Percentiles rank a stretch among this genome's conserved stretches.
These are phyloP conservation scores for Amphimallon solstitiale DNA, from an alignment of 2,888 invertebrate genomes.

Conservation along the genomic window DNA sequence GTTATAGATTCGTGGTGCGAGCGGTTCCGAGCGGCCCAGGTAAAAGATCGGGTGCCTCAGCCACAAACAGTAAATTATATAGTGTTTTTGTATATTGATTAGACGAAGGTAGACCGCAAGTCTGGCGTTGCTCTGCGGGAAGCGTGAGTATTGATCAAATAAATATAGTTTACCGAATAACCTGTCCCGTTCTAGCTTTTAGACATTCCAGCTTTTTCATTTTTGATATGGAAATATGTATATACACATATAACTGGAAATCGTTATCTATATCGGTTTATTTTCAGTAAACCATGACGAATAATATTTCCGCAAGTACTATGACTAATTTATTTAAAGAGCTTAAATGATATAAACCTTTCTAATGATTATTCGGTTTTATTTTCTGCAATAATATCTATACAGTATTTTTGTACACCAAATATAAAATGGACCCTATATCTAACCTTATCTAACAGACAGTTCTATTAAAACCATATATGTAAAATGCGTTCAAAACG, in stretches of 20 bases:
- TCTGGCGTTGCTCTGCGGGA: slow-evolving; percentile 61
- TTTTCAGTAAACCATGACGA: slow-evolving; percentile 1
- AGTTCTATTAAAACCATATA: too few relatives aligned
- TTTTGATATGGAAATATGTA: too few relatives aligned
- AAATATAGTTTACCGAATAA: slow-evolving; percentile 58
- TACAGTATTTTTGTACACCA: too few relatives aligned
- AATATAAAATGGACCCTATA: too few relatives aligned
- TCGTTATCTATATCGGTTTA: slow-evolving; percentile 1
- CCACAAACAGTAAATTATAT: slow-evolving; percentile 59
- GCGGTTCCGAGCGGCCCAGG: slow-evolving; percentile 47
- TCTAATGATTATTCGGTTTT: too few relatives aligned
- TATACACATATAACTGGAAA: slow-evolving; percentile 18
- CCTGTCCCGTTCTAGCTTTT: slow-evolving; percentile 35
- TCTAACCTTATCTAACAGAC: too few relatives aligned
- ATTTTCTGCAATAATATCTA: too few relatives aligned
- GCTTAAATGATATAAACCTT: too few relatives aligned
- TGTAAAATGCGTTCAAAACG: too few relatives aligned
- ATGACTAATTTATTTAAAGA: background rate
- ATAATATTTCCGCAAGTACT: background rate
- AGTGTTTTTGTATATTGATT: slow-evolving; percentile 63
- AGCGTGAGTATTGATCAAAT: slow-evolving; percentile 63
- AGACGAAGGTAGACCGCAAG: slow-evolving; percentile 60
- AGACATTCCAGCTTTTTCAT: slow-evolving; percentile 9
- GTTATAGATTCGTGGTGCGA: slow-evolving; percentile 55
- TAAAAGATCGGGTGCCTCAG: slow-evolving; percentile 50